These are phyloP conservation scores for Hydropotes inermis DNA, from an alignment of 2,113 vertebrate species.

Conservation along the genomic window DNA sequence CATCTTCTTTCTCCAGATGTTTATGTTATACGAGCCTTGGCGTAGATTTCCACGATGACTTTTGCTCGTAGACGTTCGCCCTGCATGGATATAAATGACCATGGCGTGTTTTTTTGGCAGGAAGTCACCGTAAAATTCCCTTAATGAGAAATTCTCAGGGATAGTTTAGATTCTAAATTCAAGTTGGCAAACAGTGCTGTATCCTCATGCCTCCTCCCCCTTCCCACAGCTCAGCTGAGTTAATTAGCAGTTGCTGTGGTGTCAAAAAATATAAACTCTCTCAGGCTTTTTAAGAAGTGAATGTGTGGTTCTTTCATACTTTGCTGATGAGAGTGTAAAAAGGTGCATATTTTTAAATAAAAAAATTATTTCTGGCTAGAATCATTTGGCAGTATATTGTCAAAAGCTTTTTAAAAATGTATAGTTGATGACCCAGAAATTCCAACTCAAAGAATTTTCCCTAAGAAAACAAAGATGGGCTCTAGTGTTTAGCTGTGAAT, in stretches of 20 bases:
- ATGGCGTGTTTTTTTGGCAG: constrained; percentile 7
- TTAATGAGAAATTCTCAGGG: constrained; percentile 56
- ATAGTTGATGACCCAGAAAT: not conserved
- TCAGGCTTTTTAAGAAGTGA: not conserved
- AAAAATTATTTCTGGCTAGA: not conserved
- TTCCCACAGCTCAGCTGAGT: not conserved
- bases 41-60: not conserved
- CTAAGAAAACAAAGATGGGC: not conserved
- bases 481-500: not conserved
- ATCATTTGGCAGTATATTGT: not conserved
- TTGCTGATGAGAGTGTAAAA: not conserved
- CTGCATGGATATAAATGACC: constrained; percentile 20
- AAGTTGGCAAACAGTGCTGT: not conserved
- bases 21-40: constrained; percentile 17
- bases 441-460: not conserved
- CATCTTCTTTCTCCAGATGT: constrained; percentile 2
- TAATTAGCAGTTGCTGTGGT: not conserved
- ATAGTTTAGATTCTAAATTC: constrained; percentile 48
- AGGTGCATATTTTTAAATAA: not conserved
- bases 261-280: not conserved
- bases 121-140: constrained; percentile 53
- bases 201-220: not conserved
- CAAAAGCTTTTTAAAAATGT: constrained; percentile 47
- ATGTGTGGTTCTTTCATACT: not conserved
- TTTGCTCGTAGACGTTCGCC: not conserved